These are phyloP conservation scores for Amphipyra berbera DNA, from an alignment of 2,888 invertebrate genomes.

Conservation along the genomic window DNA sequence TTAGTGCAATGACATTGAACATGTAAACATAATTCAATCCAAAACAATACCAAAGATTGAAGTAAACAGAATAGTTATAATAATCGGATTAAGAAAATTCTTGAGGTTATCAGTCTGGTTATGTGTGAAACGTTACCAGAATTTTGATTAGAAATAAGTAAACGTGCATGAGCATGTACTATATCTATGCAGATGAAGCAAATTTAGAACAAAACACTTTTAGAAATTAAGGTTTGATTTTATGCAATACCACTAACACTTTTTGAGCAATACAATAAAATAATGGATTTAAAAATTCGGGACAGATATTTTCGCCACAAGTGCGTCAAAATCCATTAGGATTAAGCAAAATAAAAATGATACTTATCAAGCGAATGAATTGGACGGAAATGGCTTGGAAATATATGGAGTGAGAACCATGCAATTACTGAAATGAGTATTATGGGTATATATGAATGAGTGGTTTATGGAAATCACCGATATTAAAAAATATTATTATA, in stretches of 20 bases:
- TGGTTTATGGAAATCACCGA: not conserved
- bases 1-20: not conserved
- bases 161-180: too few species aligned
- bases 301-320: not conserved
- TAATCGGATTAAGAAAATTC: too few species aligned
- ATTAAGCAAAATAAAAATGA: conserved; percentile 1
- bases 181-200: too few species aligned
- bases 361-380: conserved; percentile 14
- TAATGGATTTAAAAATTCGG: not conserved
- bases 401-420: conserved; percentile 12
- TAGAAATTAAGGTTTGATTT: too few species aligned
- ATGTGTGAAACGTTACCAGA: too few species aligned
- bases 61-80: too few species aligned
- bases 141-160: too few species aligned
- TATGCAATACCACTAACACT: too few species aligned
- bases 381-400: conserved; percentile 26
- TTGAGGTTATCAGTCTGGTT: too few species aligned
- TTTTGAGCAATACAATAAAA: not conserved
- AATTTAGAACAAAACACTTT: too few species aligned
- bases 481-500: not conserved
- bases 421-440: conserved; percentile 34
- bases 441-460: conserved; percentile 14
- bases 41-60: too few species aligned
- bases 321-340: conserved; percentile 2
- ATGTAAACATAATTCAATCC: too few species aligned